Conservation (phyloP, 2,113 vertebrate species). For the Urocolius indicus region DNA sequence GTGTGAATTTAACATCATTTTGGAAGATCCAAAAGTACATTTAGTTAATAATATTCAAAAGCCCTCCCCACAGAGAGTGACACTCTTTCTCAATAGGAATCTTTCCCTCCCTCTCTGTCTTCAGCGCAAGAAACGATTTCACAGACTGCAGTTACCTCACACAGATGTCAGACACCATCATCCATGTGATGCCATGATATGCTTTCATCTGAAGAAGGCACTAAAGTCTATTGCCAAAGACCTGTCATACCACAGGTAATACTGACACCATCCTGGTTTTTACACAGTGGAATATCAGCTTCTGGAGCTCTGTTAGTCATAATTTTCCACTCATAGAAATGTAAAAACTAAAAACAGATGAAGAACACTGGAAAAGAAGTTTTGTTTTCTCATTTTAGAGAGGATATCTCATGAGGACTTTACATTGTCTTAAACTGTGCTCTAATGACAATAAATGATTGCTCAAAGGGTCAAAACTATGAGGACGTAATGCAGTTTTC, state of each 20-base stretch:
- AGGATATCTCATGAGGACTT: neutral
- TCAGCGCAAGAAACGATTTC: neutral
- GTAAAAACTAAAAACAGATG: neutral
- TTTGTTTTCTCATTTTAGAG: neutral
- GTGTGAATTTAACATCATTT: neutral
- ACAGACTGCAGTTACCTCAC: neutral
- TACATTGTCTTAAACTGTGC: neutral
- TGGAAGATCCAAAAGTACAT: neutral
- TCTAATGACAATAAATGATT: neutral
- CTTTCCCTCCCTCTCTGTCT: neutral
- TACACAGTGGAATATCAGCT: neutral
- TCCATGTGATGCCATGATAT: neutral
- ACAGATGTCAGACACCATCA: neutral
- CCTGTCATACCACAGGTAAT: accelerated
- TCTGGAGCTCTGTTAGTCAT: neutral
- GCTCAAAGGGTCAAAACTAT: neutral
- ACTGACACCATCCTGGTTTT: neutral
- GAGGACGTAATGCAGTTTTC: neutral
- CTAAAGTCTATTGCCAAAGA: neutral
- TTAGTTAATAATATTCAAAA: neutral
- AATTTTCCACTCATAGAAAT: neutral
- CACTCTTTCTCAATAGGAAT: neutral
- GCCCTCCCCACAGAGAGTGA: accelerated
- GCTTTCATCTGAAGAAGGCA: neutral
- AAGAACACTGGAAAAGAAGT: neutral